phyloP scores from a whole-genome alignment of 2,113 vertebrate species.

The Pseudopodoces humilis region DNA sequence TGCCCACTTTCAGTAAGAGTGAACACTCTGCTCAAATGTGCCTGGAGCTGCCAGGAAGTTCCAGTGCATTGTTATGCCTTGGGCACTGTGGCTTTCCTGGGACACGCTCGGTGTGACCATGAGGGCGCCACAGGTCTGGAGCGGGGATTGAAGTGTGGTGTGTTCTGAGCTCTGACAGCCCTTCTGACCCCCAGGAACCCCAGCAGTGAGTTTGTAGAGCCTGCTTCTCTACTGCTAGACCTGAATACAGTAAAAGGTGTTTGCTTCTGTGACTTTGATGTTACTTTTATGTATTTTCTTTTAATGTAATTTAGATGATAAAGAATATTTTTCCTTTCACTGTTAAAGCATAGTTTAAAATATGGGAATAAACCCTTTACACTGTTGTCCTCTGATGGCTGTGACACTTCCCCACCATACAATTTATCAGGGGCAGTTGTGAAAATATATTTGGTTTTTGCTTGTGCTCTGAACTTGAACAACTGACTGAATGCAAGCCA shows the following conservation, averaged over 20 bases:
- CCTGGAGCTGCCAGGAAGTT: not conserved
- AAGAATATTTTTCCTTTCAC: not conserved
- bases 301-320: not conserved
- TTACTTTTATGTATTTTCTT: not conserved
- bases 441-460: not conserved
- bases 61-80: not conserved
- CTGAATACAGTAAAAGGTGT: not conserved
- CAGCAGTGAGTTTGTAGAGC: not conserved
- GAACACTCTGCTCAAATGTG: not conserved
- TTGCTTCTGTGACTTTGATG: not conserved
- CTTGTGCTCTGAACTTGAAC: not conserved
- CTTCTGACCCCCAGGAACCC: not conserved
- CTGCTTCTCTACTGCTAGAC: not conserved
- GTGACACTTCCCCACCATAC: not conserved
- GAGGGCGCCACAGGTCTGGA: rapidly evolving
- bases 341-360: not conserved
- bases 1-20: not conserved
- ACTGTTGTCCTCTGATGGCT: not conserved
- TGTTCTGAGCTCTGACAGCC: not conserved
- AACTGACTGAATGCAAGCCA: not conserved
- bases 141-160: not conserved
- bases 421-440: not conserved
- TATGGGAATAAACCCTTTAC: not conserved
- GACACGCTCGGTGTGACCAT: rapidly evolving
- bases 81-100: not conserved